Percentiles rank a stretch among this genome's conserved stretches.
These are phyloP conservation scores for Otus sunia DNA, from an alignment of 2,113 vertebrate species.

Conservation along the genomic window DNA sequence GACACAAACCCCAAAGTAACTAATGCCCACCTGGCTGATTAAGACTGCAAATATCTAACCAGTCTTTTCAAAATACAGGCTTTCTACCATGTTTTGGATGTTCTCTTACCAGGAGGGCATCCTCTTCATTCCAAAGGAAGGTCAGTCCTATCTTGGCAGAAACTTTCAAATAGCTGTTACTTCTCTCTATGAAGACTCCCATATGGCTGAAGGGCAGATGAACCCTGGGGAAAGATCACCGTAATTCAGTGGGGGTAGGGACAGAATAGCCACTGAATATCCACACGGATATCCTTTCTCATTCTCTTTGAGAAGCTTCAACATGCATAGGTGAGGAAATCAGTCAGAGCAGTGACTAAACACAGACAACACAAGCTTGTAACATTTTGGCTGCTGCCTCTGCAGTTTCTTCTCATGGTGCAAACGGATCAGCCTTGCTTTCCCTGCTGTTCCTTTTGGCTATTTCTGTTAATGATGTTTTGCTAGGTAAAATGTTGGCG, in stretches of 20 bases:
- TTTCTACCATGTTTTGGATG: neutral
- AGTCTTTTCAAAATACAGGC: neutral
- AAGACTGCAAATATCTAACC: neutral
- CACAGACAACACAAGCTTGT: neutral
- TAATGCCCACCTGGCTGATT: neutral
- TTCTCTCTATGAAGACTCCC: slow-evolving; percentile 78
- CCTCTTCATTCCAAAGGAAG: slow-evolving; percentile 80
- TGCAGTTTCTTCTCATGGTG: neutral
- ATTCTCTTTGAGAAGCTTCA: neutral
- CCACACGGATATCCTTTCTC: neutral
- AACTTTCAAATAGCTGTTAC: slow-evolving; percentile 73
- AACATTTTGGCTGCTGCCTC: neutral
- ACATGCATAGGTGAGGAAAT: neutral
- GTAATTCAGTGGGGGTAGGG: neutral
- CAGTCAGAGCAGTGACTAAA: neutral
- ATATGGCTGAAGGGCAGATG: slow-evolving; percentile 78
- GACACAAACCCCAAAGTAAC: neutral
- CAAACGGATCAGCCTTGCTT: neutral
- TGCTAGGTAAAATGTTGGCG: neutral
- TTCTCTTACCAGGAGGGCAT: slow-evolving; percentile 79
- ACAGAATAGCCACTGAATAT: neutral
- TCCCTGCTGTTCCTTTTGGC: neutral
- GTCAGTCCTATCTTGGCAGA: slow-evolving; percentile 80
- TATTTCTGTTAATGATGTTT: neutral
- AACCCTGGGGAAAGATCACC: slow-evolving; percentile 61